Percentiles rank a stretch among this genome's conserved stretches.
These are phyloP conservation scores for Chamaea fasciata DNA, from an alignment of 2,113 vertebrate species.

Conservation along the genomic window DNA sequence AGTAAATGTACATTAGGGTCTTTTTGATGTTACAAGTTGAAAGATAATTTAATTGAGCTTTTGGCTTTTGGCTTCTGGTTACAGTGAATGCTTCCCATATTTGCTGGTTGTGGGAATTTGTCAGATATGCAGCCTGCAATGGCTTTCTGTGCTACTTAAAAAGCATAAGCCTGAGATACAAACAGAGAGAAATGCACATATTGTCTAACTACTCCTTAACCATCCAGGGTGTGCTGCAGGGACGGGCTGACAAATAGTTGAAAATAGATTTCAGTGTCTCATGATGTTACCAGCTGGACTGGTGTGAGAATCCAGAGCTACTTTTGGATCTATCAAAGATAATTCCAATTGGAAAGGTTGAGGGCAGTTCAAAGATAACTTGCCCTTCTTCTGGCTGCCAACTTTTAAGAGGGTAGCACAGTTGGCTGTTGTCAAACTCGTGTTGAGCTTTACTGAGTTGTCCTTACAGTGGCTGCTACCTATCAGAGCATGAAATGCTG, in stretches of 20 bases:
- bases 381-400: neutral
- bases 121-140: neutral
- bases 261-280: constrained; percentile 7
- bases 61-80: neutral
- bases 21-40: neutral
- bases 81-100: neutral
- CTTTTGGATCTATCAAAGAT: constrained; percentile 38
- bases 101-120: neutral
- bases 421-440: neutral
- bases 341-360: constrained; percentile 15
- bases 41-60: constrained; percentile 1
- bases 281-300: neutral
- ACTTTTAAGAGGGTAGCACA: neutral
- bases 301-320: constrained; percentile 40
- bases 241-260: neutral
- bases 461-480: neutral
- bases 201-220: neutral
- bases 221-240: neutral
- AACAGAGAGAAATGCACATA: neutral
- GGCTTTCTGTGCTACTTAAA: neutral
- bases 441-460: neutral
- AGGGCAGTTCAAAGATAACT: constrained; percentile 34
- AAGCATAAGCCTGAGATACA: neutral
- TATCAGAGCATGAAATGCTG: neutral
- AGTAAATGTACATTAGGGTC: neutral